These are phyloP conservation scores for Germaria angustata DNA, from an alignment of 2,888 invertebrate genomes.

Conservation along the genomic window DNA sequence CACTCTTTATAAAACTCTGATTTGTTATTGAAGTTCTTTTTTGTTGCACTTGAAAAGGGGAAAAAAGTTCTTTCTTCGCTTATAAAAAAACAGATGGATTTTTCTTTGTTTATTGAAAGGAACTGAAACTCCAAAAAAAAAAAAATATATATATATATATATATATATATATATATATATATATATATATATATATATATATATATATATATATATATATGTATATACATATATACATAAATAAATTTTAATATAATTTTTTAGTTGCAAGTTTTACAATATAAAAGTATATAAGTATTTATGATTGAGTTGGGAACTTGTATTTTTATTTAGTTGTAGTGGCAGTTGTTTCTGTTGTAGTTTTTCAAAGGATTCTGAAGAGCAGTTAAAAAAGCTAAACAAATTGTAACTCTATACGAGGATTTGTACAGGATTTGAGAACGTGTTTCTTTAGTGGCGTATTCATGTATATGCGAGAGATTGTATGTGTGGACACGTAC, in stretches of 20 bases:
- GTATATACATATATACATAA: too few species aligned
- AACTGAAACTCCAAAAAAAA: too few species aligned
- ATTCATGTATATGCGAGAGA: neutral
- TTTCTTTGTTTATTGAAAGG: too few species aligned
- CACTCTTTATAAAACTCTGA: slow-evolving; percentile 12
- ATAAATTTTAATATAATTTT: neutral
- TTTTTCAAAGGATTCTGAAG: slow-evolving; percentile 44
- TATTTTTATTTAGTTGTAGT: slow-evolving; percentile 7
- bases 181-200: too few species aligned
- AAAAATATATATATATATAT: too few species aligned
- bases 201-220: too few species aligned
- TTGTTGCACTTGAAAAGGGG: neutral
- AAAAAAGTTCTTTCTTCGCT: too few species aligned
- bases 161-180: too few species aligned
- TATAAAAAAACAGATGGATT: too few species aligned
- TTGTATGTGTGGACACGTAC: slow-evolving; percentile 12
- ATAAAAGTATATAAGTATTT: slow-evolving; percentile 31
- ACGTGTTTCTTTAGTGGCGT: slow-evolving; percentile 33
- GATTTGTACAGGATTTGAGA: slow-evolving; percentile 5
- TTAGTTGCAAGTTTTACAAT: slow-evolving; percentile 13
- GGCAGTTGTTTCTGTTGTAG: slow-evolving; percentile 1
- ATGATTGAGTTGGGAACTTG: slow-evolving; percentile 50
- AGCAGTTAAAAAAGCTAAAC: slow-evolving; percentile 5
- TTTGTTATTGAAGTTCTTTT: slow-evolving; percentile 1
- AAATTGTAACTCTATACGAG: slow-evolving; percentile 24